Percentiles rank a stretch among this genome's conserved stretches.
phyloP scores from a whole-genome alignment of 2,888 invertebrate species.

The Tipula helvola region DNA sequence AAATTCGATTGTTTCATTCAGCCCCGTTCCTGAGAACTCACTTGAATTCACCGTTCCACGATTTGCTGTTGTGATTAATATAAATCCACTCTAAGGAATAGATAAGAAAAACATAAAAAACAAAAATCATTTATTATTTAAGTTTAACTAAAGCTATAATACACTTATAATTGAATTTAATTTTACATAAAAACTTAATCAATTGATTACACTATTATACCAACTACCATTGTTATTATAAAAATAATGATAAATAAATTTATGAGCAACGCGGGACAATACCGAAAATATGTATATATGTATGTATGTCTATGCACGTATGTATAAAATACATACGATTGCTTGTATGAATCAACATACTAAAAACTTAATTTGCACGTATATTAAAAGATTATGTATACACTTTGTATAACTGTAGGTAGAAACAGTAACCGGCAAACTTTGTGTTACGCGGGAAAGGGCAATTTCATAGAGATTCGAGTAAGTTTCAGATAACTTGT shows the following conservation, averaged over 20 bases:
- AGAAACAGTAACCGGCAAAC: background rate
- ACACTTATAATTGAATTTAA: background rate
- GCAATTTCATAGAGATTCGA: no score
- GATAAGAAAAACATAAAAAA: background rate
- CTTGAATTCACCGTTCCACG: background rate
- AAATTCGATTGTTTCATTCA: background rate
- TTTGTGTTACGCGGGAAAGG: background rate
- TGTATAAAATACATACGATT: background rate
- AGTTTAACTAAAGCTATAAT: background rate
- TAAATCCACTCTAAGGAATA: background rate
- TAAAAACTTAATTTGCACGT: background rate
- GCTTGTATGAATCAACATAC: no score
- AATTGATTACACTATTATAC: background rate
- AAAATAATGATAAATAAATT: background rate
- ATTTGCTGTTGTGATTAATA: background rate
- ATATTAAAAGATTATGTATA: background rate
- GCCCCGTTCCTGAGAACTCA: background rate
- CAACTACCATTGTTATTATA: background rate
- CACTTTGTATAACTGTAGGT: background rate
- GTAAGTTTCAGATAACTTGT: no score
- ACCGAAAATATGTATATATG: background rate
- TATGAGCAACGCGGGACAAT: background rate
- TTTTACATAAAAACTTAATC: background rate
- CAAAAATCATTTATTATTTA: background rate
- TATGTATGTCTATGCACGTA: background rate